Base-by-base conservation (phyloP, 2,888 invertebrate species). In the Sphaerophoria rueppellii region DNA sequence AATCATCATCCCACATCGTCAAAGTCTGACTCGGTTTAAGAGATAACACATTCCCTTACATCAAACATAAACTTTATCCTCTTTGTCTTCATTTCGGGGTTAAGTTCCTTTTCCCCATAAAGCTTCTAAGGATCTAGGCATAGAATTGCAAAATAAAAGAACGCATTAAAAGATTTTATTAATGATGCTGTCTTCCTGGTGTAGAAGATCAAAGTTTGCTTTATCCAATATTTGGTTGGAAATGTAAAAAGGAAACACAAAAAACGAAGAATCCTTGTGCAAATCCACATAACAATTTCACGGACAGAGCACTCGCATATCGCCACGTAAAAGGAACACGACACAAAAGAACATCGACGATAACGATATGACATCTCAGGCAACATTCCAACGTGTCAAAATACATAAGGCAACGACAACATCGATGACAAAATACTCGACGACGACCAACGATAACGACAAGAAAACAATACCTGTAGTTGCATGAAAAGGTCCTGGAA, bases 401-500 rank as follows among this genome's bases (percentile, higher is more conserved):
- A 24, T 24, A 24, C 2, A 24, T 24, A 60, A 50, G 16, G 46
- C 57, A 50, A 16, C 32, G 9, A 32, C n/a, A 24, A 74, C 32
- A 14, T 50, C 37, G 67, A 67, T 58, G 46, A 75, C 43, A 48
- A 35, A 46, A 35, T 73, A 48, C 7, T 58, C 46, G 48, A 32
- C 43, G 43, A 43, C 4, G 4, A 43, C n/a, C 12, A 37, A 76
- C 52, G 35, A 52, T 5, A 34, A 69, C 52, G 61, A 80, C 61
- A 50, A 58, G 43, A 65, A 63, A 32, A 67, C 65, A 83, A 80
- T 88, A 88, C 88, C 88, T 88, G 87, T 72, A 57, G 82, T 81
- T 48, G 85, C 82, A 65, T 86, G 81, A 76, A 87, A 88, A 46
- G 86, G 87, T 46, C 87, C 88, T 58, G 83, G 80, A 70, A 87